phyloP scores from a whole-genome alignment of 2,888 invertebrate genomes.

The Tiphia femorata region DNA sequence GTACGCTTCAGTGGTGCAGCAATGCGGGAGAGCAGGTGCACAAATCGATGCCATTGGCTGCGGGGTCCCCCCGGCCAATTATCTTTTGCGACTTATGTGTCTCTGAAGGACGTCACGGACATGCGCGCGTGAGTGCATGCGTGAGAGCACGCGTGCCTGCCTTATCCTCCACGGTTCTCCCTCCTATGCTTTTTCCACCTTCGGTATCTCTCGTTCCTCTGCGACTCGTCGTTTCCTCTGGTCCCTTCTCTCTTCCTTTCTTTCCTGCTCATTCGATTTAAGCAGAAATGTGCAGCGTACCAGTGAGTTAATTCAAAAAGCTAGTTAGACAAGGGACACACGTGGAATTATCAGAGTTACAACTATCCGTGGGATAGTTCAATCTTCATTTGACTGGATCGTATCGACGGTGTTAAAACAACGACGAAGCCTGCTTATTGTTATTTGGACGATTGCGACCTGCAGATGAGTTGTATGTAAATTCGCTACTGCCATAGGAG shows the following conservation, averaged over 20 bases:
- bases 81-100: conserved; percentile 41
- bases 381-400: too few relatives aligned
- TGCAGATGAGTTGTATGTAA: too few relatives aligned
- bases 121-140: conserved; percentile 16
- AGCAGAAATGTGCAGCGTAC: too few relatives aligned
- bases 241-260: neutral
- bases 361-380: too few relatives aligned
- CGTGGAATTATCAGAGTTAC: too few relatives aligned
- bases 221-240: neutral
- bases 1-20: conserved; percentile 30
- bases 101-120: conserved; percentile 22
- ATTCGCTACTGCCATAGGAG: too few relatives aligned
- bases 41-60: conserved; percentile 48
- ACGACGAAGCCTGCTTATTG: too few relatives aligned
- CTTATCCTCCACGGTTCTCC: neutral
- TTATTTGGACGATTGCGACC: too few relatives aligned
- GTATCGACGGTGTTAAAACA: too few relatives aligned
- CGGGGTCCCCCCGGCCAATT: conserved; percentile 39
- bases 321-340: too few relatives aligned
- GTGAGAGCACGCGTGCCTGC: conserved; percentile 4
- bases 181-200: neutral
- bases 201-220: neutral
- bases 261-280: too few relatives aligned
- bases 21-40: conserved; percentile 50
- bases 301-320: too few relatives aligned